These are phyloP conservation scores for Axis porcinus DNA, from an alignment of 2,113 vertebrate genomes.

Conservation along the genomic window DNA sequence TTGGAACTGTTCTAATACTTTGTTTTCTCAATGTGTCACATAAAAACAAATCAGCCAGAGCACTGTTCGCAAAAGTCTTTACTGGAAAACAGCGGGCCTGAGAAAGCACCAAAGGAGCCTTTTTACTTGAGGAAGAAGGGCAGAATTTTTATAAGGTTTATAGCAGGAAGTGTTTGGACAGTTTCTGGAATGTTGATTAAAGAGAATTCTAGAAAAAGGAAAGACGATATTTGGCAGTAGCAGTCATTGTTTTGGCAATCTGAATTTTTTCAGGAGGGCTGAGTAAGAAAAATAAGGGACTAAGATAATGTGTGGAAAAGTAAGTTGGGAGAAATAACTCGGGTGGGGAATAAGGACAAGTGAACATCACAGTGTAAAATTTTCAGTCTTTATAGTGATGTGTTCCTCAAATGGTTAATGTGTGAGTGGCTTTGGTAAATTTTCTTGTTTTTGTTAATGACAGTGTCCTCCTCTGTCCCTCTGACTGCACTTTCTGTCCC, in stretches of 20 bases:
- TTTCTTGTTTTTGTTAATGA: not conserved
- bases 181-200: not conserved
- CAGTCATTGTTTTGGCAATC: not conserved
- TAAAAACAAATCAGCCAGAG: not conserved
- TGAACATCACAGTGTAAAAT: not conserved
- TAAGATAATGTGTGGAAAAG: not conserved
- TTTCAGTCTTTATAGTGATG: not conserved
- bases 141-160: not conserved
- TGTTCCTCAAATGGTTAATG: not conserved
- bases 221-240: not conserved
- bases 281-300: not conserved
- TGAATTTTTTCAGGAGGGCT: not conserved
- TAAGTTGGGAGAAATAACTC: not conserved
- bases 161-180: not conserved
- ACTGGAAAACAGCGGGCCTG: not conserved
- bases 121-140: not conserved
- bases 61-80: not conserved
- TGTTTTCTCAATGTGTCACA: not conserved
- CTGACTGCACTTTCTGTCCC: not conserved
- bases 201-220: not conserved
- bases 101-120: not conserved
- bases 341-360: not conserved
- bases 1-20: not conserved
- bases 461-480: not conserved
- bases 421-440: not conserved